Conservation (phyloP, 2,113 vertebrate genomes). For the Apus apus region DNA sequence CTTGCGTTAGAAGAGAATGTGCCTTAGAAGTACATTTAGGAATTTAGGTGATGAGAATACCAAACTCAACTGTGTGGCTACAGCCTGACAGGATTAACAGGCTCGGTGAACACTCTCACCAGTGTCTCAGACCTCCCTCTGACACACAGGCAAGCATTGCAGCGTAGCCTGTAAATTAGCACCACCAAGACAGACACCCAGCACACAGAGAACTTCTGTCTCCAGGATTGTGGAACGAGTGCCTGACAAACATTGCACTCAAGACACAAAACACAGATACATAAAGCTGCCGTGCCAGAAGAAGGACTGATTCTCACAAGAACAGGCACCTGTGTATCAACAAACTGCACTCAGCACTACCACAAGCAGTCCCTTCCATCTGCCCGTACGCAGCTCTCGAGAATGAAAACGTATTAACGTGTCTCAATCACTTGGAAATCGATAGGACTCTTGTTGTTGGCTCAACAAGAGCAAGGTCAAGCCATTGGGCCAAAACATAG, state of each 20-base stretch:
- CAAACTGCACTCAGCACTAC: conserved; percentile 28
- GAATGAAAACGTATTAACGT: neutral
- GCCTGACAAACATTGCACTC: conserved; percentile 49
- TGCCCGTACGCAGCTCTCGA: neutral
- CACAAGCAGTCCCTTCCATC: conserved; percentile 46
- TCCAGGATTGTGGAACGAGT: conserved; percentile 31
- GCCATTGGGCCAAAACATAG: neutral
- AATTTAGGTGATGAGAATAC: conserved; percentile 59
- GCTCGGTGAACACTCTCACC: neutral
- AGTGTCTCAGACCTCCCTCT: neutral
- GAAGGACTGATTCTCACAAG: neutral
- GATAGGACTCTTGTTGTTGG: neutral
- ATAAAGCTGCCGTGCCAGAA: conserved; percentile 41
- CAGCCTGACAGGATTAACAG: conserved; percentile 32
- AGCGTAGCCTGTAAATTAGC: neutral
- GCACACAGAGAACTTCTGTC: neutral
- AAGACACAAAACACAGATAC: conserved; percentile 41
- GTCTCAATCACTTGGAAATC: neutral
- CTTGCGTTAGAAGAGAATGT: conserved; percentile 64
- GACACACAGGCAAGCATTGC: neutral
- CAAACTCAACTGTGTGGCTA: conserved; percentile 13
- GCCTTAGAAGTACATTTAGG: conserved; percentile 59
- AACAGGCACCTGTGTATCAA: conserved; percentile 49
- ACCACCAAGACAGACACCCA: neutral
- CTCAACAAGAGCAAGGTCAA: conserved; percentile 48